These are phyloP conservation scores for Egretta garzetta DNA, from an alignment of 2,113 vertebrate species.

Conservation along the genomic window DNA sequence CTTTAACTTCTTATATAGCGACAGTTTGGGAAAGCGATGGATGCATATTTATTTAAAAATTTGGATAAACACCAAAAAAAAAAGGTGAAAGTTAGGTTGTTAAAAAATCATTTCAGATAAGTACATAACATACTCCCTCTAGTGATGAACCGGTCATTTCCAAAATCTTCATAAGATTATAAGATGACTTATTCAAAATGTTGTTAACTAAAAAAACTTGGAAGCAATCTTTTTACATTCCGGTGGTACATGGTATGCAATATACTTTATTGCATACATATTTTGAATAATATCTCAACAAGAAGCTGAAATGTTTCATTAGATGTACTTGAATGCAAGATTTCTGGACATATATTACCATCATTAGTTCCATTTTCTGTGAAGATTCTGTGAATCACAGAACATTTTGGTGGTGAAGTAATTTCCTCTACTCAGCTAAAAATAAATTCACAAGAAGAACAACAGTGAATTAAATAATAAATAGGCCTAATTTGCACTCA, in stretches of 20 bases:
- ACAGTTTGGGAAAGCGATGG: neutral
- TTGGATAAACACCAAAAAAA: neutral
- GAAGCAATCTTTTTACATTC: neutral
- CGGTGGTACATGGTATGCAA: neutral
- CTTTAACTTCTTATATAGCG: neutral
- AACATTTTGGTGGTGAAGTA: neutral
- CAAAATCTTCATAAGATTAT: neutral
- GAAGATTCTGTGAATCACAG: neutral
- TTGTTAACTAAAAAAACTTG: neutral
- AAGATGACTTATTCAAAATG: neutral
- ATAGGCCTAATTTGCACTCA: neutral
- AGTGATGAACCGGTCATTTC: neutral
- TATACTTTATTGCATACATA: neutral
- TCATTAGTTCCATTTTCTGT: neutral
- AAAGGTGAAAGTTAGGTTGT: neutral
- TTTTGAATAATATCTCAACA: neutral
- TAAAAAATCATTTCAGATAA: neutral
- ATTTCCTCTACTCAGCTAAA: neutral
- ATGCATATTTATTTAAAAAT: neutral
- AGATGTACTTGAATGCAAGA: neutral
- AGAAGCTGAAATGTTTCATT: neutral
- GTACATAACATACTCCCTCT: neutral
- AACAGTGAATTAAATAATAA: conserved; percentile 15
- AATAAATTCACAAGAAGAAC: neutral
- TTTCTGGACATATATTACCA: neutral